phyloP scores from a whole-genome alignment of 2,797 vertebrate species.

The Pangasius sanitwongsei region DNA sequence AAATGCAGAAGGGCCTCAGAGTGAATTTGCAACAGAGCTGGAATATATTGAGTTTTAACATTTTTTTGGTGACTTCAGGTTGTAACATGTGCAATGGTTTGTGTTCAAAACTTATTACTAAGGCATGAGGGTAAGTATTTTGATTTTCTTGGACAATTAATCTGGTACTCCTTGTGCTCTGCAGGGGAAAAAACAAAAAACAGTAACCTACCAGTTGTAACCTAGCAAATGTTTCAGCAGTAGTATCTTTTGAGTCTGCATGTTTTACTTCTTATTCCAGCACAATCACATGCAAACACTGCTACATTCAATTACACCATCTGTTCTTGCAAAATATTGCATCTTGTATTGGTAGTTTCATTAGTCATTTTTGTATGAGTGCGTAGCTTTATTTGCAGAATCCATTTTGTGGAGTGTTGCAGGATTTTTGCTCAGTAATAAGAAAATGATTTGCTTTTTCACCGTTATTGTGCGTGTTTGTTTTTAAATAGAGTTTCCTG shows the following conservation, averaged over 20 bases:
- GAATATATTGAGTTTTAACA: neutral
- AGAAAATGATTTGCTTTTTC: neutral
- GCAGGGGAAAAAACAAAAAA: neutral
- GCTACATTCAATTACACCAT: neutral
- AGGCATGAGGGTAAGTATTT: neutral
- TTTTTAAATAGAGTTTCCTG: neutral
- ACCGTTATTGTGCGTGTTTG: too few species aligned
- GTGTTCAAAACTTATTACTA: neutral
- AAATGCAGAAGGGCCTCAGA: slow-evolving; percentile 28
- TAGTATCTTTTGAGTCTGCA: neutral
- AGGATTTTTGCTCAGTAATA: slow-evolving; percentile 4
- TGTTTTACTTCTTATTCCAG: neutral
- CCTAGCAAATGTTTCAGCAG: neutral
- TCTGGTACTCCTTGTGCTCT: neutral
- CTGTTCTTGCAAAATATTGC: neutral
- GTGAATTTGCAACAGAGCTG: slow-evolving; percentile 44
- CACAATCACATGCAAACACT: neutral
- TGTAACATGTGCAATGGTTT: neutral
- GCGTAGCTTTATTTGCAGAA: neutral
- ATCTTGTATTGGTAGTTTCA: neutral
- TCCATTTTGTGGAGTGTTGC: neutral
- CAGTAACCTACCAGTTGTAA: neutral
- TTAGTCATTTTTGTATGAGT: neutral
- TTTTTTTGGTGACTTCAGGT: neutral
- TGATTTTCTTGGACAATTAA: neutral